phyloP scores from a whole-genome alignment of 2,797 vertebrate species.

The Macropus fuliginosus region DNA sequence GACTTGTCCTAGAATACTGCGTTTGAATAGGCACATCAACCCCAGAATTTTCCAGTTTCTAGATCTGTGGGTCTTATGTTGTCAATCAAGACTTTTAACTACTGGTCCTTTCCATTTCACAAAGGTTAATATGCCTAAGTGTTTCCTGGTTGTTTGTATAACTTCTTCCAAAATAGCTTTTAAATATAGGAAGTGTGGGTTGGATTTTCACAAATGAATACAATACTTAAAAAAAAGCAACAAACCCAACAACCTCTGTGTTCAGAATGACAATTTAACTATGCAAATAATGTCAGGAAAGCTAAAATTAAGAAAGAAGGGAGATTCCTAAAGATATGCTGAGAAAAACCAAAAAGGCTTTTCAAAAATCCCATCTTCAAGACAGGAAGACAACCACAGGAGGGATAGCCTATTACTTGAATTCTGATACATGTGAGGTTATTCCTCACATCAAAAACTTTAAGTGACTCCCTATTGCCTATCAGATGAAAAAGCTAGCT shows the following conservation, averaged over 20 bases:
- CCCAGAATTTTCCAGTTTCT: background rate
- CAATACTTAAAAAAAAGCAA: background rate
- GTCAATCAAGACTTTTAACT: background rate
- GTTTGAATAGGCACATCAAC: background rate
- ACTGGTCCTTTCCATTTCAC: background rate
- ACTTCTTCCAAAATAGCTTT: background rate
- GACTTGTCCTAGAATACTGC: background rate
- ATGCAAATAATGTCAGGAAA: background rate
- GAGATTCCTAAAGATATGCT: background rate
- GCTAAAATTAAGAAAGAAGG: background rate
- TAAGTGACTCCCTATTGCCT: background rate
- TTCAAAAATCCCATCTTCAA: background rate
- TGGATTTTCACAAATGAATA: background rate
- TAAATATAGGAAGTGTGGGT: background rate
- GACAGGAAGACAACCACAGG: background rate
- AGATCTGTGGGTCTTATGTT: background rate
- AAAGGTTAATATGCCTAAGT: background rate
- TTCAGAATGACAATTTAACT: background rate
- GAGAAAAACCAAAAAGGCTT: background rate
- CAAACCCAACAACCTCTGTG: background rate
- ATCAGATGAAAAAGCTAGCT: background rate
- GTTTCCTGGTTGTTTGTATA: background rate
- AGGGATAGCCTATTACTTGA: background rate
- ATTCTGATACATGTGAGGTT: background rate
- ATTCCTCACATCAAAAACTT: background rate